Conservation (phyloP, 2,888 invertebrate genomes). For the Clivina fossor region DNA sequence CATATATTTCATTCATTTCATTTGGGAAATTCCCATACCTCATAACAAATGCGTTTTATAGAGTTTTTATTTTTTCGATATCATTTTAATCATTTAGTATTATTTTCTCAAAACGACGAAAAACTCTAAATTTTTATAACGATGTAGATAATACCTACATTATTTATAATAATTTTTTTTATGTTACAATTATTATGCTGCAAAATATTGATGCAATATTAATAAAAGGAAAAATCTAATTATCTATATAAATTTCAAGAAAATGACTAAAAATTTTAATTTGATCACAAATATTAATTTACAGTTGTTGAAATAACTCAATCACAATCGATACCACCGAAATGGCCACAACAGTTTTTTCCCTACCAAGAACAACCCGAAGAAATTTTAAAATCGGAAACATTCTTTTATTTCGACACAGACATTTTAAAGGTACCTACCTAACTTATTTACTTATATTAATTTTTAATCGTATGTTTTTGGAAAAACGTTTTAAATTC, state of each 20-base stretch:
- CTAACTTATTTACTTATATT: constrained; percentile 41
- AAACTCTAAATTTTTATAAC: too few species aligned
- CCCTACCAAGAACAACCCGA: not conserved
- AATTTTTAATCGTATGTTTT: constrained; percentile 4
- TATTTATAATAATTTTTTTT: too few species aligned
- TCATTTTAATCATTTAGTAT: too few species aligned
- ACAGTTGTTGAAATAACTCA: not conserved
- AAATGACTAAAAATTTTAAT: not conserved
- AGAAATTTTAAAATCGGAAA: constrained; percentile 37
- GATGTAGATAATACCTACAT: too few species aligned
- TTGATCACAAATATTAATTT: not conserved
- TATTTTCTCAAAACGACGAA: too few species aligned
- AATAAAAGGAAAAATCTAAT: not conserved
- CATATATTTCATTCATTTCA: constrained; percentile 18
- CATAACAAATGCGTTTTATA: too few species aligned
- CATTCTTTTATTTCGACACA: constrained; percentile 60
- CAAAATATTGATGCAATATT: not conserved
- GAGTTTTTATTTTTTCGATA: too few species aligned
- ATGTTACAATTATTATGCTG: too few species aligned
- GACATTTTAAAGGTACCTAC: constrained; percentile 57
- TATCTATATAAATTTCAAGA: not conserved
- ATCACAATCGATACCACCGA: not conserved
- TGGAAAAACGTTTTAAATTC: not conserved
- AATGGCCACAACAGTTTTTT: not conserved
- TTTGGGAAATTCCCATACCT: constrained; percentile 26